Evolutionary conservation across 1,140 invertebrate species (phyloP), one percentile per base, ranked within the genome.

Genomic region (Phocides pigmalion): DNA sequence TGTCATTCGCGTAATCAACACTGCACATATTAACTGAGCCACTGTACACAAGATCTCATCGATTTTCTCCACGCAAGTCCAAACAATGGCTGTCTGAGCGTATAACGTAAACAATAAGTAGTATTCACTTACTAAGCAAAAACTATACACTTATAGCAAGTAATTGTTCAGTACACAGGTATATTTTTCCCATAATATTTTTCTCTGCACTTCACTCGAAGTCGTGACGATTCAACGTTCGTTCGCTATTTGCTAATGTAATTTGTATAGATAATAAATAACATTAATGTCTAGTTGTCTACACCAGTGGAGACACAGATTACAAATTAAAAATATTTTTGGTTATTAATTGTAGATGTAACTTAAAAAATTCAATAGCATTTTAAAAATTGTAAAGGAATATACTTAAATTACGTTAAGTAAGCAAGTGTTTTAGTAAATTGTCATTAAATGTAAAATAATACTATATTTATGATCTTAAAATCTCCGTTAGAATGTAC

Each of bases 1-100:
- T 84, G 84, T 88, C 86, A 90, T 83, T 83, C 79, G n/a, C n/a
- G 85, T 80, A 85, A 88, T 90, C 79, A 89, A 87, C 85, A 89
- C 84, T 77, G 79, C 84, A 87, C 86, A 89, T 90, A 88, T 82
- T 88, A 86, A 82, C 66, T 69, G 50, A 74, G 69, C 69, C 71
- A 79, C 74, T 78, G 64, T 62, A 74, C 72, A 81, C 80, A 83
- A 70, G 74, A 83, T 86, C 71, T 72, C 81, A 79, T 81, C 72
- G 77, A 76, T 81, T 86, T 85, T 75, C 68, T 80, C 66, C 74
- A 73, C 75, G 61, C 61, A 76, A 74, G 64, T 74, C 66, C 62
- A 76, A 74, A 79, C 72, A 73, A 63, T 70, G 64, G 59, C 58
- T 65, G 70, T 64, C 50, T 66, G 69, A 70, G 62, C 65, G 69